phyloP scores from a whole-genome alignment of 2,888 invertebrate species.

The Gnatocerus cornutus region DNA sequence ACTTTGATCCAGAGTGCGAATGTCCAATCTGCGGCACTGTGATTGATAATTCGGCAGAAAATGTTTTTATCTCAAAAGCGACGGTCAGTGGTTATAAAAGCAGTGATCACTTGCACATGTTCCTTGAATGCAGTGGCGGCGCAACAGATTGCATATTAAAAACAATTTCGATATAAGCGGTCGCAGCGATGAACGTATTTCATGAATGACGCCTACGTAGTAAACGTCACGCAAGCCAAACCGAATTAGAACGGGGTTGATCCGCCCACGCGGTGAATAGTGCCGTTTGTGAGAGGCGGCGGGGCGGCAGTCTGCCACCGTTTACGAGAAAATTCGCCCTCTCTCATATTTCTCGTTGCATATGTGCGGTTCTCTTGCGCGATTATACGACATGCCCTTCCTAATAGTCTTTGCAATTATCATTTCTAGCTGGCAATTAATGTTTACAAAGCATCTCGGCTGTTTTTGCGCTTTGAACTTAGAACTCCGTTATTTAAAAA shows the following conservation, averaged over 20 bases:
- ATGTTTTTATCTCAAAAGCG: background rate
- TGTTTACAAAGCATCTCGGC: too few species aligned
- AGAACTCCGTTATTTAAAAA: constrained; percentile 1
- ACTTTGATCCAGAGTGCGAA: background rate
- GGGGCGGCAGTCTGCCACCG: constrained; percentile 37
- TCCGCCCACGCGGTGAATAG: constrained; percentile 55
- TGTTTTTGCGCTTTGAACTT: background rate
- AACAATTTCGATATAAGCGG: constrained; percentile 44
- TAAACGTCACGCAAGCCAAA: constrained; percentile 51
- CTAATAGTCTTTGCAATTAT: constrained; percentile 51
- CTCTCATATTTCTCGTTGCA: constrained; percentile 49
- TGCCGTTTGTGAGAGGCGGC: constrained; percentile 50
- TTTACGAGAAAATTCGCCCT: constrained; percentile 45
- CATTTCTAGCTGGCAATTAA: constrained; percentile 49
- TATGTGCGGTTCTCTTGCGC: constrained; percentile 39
- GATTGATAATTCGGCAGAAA: constrained; percentile 2
- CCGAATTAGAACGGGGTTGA: constrained; percentile 52
- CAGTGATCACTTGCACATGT: constrained; percentile 1
- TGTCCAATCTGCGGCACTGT: background rate
- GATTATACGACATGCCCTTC: constrained; percentile 42
- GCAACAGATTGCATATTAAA: constrained; percentile 50
- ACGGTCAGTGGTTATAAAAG: background rate
- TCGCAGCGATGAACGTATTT: constrained; percentile 42
- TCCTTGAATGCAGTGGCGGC: constrained; percentile 24
- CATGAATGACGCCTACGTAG: constrained; percentile 55